Percentiles rank a stretch among this genome's conserved stretches.
These are phyloP conservation scores for Anniella stebbinsi DNA, from an alignment of 2,797 vertebrate species.

Conservation along the genomic window DNA sequence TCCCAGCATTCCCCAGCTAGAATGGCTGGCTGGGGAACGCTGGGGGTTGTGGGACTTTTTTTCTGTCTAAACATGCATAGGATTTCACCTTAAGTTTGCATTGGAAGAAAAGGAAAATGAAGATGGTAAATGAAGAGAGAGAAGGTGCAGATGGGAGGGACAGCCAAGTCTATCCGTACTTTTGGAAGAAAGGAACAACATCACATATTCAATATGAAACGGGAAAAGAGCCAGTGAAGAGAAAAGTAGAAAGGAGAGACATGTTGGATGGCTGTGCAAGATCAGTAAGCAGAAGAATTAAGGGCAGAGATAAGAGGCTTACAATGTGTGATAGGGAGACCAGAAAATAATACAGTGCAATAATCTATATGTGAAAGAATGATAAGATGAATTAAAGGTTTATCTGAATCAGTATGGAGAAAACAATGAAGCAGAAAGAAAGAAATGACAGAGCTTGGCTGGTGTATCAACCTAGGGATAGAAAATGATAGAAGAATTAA, in stretches of 20 bases:
- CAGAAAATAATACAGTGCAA: constrained; percentile 27
- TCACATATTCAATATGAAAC: neutral
- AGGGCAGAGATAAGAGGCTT: constrained; percentile 25
- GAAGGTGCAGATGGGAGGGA: neutral
- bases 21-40: too few relatives aligned
- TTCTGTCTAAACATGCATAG: too few relatives aligned
- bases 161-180: neutral
- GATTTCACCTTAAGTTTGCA: neutral
- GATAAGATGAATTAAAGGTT: constrained; percentile 24
- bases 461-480: neutral
- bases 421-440: neutral
- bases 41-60: too few relatives aligned
- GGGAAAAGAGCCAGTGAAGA: neutral
- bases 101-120: neutral
- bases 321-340: neutral
- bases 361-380: constrained; percentile 17
- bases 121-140: neutral
- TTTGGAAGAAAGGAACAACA: neutral
- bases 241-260: neutral
- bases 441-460: neutral
- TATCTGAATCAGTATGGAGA: neutral
- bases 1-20: too few relatives aligned
- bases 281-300: constrained; percentile 25
- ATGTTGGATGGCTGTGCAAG: neutral
- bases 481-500: neutral